Evolutionary conservation across 2,113 vertebrate species (phyloP), one percentile per base, ranked within the genome.

Genomic region (Serinus canaria): DNA sequence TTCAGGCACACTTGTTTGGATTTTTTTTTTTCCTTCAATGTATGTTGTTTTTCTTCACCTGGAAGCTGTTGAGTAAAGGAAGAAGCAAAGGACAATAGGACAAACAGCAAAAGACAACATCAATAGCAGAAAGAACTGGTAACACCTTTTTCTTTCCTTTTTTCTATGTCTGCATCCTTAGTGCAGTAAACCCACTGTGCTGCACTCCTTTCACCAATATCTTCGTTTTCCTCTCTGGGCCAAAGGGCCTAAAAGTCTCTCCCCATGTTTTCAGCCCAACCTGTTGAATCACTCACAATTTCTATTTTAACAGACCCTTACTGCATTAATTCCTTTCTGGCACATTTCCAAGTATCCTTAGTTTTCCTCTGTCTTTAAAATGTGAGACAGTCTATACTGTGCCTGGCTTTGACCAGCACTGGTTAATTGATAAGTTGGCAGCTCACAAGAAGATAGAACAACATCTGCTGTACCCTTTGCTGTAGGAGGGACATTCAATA

Each of bases 21-120:
- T n/a, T 20, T 13, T 39, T 27, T 13, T 39, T 27, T 59, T 49
- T 43, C 8, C 18, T 58, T 21, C 20, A 47, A 13, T 0, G 0
- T 49, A 11, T 39, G 17, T 70, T 55, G 9, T 59, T 77, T 77
- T 37, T 95, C 15, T 46, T 90, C 35, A 46, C n/a, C 31, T 68
- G 64, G 31, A 77, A 78, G 35, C 50, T 6, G 0, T 19, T 53
- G 44, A 46, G 18, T 82, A 73, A 79, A 66, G 59, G 33, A 83
- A 37, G n/a, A 66, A 56, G 49, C n/a, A 50, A 87, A 85, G 18
- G 22, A n/a, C 14, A 1, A 25, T 18, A 46, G 22, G 24, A 35
- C 60, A 52, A 87, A 55, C 35, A 82, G 60, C 35, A 80, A 62
- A 89, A 83, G 39, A 28, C 4, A 44, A n/a, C 43, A 24, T 52